Conservation (phyloP, 2,888 invertebrate species). For the Melipona beecheii region DNA sequence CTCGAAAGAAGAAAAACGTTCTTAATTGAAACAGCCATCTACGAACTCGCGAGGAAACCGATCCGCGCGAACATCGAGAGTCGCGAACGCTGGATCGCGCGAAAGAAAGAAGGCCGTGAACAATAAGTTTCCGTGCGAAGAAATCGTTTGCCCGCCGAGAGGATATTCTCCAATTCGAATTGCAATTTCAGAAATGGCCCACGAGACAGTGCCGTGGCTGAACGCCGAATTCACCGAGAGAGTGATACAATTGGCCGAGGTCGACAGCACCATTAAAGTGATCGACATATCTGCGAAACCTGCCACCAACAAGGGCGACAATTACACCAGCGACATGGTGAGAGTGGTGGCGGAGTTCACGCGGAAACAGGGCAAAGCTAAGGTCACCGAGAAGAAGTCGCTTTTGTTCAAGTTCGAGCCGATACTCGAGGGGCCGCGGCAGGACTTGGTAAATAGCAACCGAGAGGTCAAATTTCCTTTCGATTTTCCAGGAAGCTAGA, state of each 20-base stretch:
- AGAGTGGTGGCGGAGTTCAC: conserved; percentile 72
- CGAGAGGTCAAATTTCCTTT: too few relatives aligned
- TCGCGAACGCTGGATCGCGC: not conserved
- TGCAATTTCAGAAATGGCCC: conserved; percentile 76
- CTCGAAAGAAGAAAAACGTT: conserved; percentile 12
- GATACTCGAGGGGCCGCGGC: conserved; percentile 82
- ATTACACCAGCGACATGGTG: conserved; percentile 82
- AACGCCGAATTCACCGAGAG: conserved; percentile 74
- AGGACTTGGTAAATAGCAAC: conserved; percentile 74
- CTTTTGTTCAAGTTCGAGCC: conserved; percentile 82
- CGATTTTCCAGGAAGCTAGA: too few relatives aligned
- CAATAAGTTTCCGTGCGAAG: conserved; percentile 71
- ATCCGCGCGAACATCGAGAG: conserved; percentile 58
- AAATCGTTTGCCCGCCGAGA: conserved; percentile 71
- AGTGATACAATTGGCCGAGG: conserved; percentile 73
- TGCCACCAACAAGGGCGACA: conserved; percentile 81
- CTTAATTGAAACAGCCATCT: conserved; percentile 68
- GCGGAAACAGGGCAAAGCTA: conserved; percentile 53
- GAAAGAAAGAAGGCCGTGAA: conserved; percentile 45
- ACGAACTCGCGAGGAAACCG: conserved; percentile 45
- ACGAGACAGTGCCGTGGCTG: conserved; percentile 74
- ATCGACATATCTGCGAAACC: conserved; percentile 72
- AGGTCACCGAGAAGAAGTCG: conserved; percentile 69
- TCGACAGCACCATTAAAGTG: conserved; percentile 74
- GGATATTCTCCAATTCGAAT: conserved; percentile 71